Evolutionary conservation across 2,797 vertebrate species (phyloP), one percentile per base, ranked within the genome.

Genomic region (Sciurus vulgaris): DNA sequence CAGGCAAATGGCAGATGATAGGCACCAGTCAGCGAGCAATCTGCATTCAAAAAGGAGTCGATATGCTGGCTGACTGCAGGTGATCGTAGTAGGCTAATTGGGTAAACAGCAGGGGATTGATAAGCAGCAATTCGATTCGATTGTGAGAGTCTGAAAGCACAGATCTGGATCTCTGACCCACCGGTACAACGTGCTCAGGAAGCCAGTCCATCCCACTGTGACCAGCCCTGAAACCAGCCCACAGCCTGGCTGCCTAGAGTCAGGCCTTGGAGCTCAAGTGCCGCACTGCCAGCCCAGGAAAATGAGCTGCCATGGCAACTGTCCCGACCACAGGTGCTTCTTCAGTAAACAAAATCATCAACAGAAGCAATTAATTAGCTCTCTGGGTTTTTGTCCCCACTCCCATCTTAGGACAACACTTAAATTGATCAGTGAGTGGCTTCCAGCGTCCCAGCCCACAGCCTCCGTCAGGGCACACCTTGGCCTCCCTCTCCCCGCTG

Each of bases 121-220:
- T 38, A 38, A 38, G 38, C 38, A 38, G 38, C 38, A 38, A 22
- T n/a, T n/a, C n/a, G n/a, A 51, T 56, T 26, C 51, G 24, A 12
- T 4, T 22, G 15, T 24, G 33, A 26, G 76, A 54, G 33, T 13
- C 76, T 26, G 33, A n/a, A 35, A 12, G n/a, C 15, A 15, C n/a
- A 56, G 11, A 8, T 20, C 1, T 10, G 77, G 22, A 78, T 28
- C 30, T 30, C 49, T n/a, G 33, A n/a, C 65, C 72, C 17, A 47
- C 15, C 9, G 7, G 3, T 28, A 49, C 44, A 28, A 17, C 2
- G 44, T 33, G 47, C 54, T 54, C 24, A 41, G 54, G 14, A 81
- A 30, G 24, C 54, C 10, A 0, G 24, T 6, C n/a, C n/a, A 9
- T 15, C 26, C 13, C 10, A n/a, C 44, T 2, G 7, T 13, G 3